Evolutionary conservation across 2,113 vertebrate genomes (phyloP).

Genomic region (Sialia sialis): DNA sequence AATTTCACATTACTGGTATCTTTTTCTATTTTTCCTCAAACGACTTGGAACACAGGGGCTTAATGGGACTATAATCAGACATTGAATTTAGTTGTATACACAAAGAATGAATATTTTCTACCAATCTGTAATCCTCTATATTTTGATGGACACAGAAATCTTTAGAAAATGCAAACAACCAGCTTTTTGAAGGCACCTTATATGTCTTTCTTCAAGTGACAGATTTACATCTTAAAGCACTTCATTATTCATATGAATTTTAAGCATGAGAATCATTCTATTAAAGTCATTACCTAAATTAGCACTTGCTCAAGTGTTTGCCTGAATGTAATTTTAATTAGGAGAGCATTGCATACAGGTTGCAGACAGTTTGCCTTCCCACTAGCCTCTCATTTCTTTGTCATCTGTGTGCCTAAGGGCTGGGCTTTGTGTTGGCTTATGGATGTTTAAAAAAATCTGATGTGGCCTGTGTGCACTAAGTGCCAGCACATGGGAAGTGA

Average conservation of each 20-base stretch:
- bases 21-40: neutral
- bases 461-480: neutral
- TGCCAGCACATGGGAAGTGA: fast-evolving
- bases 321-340: neutral
- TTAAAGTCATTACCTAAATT: neutral
- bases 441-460: neutral
- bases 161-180: neutral
- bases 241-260: neutral
- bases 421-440: neutral
- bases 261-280: neutral
- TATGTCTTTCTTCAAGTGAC: neutral
- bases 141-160: neutral
- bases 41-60: neutral
- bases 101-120: neutral
- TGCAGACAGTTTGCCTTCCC: neutral
- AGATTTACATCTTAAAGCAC: neutral
- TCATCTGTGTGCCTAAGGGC: neutral
- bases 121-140: neutral
- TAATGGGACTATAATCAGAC: neutral
- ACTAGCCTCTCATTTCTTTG: neutral
- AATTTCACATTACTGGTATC: neutral
- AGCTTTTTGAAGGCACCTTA: neutral
- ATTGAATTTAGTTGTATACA: neutral
- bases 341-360: neutral
- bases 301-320: neutral